Base-by-base conservation (phyloP, 2,888 invertebrate genomes). In the Amblyjoppa proteus region DNA sequence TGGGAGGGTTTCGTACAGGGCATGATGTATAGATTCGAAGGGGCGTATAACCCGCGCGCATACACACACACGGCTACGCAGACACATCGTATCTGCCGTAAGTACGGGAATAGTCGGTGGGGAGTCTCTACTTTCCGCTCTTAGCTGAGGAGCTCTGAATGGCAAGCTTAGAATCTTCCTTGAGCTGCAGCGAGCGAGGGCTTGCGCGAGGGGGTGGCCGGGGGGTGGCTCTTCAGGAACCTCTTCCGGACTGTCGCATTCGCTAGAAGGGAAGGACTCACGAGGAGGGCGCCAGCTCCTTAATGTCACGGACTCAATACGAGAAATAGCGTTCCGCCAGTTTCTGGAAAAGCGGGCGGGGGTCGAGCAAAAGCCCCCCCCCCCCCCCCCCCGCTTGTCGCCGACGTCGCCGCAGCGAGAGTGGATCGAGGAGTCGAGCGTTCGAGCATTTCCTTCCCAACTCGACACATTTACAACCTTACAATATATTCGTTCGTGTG, bases 241-340 rank as follows among this genome's bases (percentile, higher is more conserved):
- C 49, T 69, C 76, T 76, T 82, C 76, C 75, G 76, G 76, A 64
- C 82, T 82, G 76, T 82, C 82, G 82, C 70, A 71, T 76, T 76
- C 76, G 75, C 49, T 51, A 53, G 51, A 71, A 82, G 71, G 49
- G 71, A 58, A 49, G 71, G 51, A 49, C 53, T 53, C 53, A 11
- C 31, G 34, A 34, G 34, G 69, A 80, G 74, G 84, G 77, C 89
- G 77, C 86, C 86, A 85, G 83, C 76, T 88, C 87, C 88, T 90
- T 90, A 90, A 89, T 89, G 90, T 90, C 90, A 89, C 87, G 73
- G 85, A 76, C 87, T 88, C 90, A 87, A 90, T 89, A 85, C 88
- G 83, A 84, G 88, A 88, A 88, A 89, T 88, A 85, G 84, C 74
- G 56, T 66, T 74, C 45, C 66, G 66, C 56, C 56, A 31, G 25